Evolutionary conservation across 2,113 vertebrate species (phyloP), one percentile per base, ranked within the genome.

Genomic region (Circaetus cinerascens): DNA sequence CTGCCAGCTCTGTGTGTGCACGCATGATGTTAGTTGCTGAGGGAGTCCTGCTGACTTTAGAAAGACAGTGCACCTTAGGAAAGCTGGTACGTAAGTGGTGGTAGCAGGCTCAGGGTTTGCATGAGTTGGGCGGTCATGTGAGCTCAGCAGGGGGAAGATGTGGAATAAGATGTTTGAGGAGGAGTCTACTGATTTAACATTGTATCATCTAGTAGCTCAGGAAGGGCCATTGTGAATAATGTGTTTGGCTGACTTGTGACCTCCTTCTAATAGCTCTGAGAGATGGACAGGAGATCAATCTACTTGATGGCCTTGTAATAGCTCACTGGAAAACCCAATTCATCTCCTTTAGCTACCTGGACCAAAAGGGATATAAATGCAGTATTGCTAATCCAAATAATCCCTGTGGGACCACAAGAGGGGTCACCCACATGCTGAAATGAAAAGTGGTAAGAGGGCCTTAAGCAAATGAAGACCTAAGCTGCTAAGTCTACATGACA

Each of bases 321-420:
- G 81, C 73, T 94, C 40, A 19, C 34, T 72, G 76, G 76, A 78
- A 95, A 91, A 38, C 46, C 17, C 43, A 26, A 43, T 81, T 95
- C 38, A 29, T 88, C 76, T 83, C 21, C 51, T 88, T 79, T 86
- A 90, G 55, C 63, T 92, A 74, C 79, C 68, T 93, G 72, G 56
- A 71, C 79, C 29, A 43, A 45, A 89, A 94, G n/a, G 32, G 46
- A 32, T 77, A 50, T 45, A 91, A 93, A 84, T 78, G 64, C 29
- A 84, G 19, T 40, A 32, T 53, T 74, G 27, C 51, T 96, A 89
- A 84, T 88, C 60, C 56, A 62, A 27, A 71, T 77, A 91, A 94
- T 81, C 89, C 38, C 72, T 63, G 51, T 71, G 79, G 69, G 68
- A 93, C 76, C 32, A 17, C 0, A 6, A 74, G 59, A 73, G 29